Evolutionary conservation across 2,113 vertebrate species (phyloP), one percentile per base, ranked within the genome.

Genomic region (Pyxicephalus adspersus): DNA sequence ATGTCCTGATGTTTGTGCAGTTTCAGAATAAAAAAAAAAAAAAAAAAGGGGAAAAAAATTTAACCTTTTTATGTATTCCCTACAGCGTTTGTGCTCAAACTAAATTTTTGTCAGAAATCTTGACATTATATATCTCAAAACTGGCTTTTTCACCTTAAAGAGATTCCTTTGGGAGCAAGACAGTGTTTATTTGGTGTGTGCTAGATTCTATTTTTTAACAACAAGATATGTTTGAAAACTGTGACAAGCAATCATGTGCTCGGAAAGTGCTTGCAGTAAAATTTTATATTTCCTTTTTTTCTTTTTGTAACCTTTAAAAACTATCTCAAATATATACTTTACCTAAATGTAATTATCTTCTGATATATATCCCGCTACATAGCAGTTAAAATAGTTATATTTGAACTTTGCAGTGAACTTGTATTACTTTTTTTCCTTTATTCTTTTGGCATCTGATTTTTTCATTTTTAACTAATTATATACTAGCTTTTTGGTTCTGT

Each of bases 41-140:
- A 38, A 75, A 23, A n/a, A n/a, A n/a, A n/a, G n/a, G n/a, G n/a
- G n/a, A n/a, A n/a, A 55, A 61, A 11, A 75, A 75, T 19, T 61
- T 45, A 34, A 60, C 54, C 72, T 75, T 74, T 57, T 74, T 75
- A 75, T 31, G 9, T 75, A 61, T 61, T 60, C 72, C 72, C 72
- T 61, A 7, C n/a, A 45, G 72, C 16, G 5, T 29, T 60, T 75
- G 29, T 61, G 38, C 51, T 75, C 72, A 75, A 29, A 60, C 72
- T 45, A 60, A 45, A 55, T 61, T 75, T 65, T 75, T 31, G 52
- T 55, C 52, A 31, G 70, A 73, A 71, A 58, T n/a, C 70, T 34
- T 73, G 70, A 73, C 70, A 73, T 73, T 58, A 31, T 73, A 20
- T 75, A 61, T 6, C 58, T 17, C n/a, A 74, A 75, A 60, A 75